Conservation (phyloP, 2,797 vertebrate species). For the Rhinatrema bivittatum region DNA sequence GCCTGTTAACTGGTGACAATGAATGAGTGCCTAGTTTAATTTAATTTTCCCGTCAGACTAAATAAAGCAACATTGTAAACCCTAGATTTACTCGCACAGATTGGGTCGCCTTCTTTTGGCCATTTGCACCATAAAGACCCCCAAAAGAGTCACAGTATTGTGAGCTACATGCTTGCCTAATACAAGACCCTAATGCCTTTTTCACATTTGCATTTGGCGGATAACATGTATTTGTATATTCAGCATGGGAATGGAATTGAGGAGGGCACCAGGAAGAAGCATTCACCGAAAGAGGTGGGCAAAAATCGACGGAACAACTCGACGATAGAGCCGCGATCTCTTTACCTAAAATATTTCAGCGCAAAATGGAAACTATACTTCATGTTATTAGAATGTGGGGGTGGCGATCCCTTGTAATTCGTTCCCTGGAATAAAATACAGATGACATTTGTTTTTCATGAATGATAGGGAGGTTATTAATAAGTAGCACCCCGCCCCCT, state of each 20-base stretch:
- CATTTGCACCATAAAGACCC: constrained; percentile 51
- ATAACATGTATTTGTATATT: constrained; percentile 13
- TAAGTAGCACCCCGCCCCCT: too few relatives aligned
- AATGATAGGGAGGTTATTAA: too few relatives aligned
- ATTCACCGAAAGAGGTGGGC: not conserved
- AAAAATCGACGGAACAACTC: not conserved
- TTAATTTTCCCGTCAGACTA: constrained; percentile 78
- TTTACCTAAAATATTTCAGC: too few relatives aligned
- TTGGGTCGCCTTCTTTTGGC: constrained; percentile 54
- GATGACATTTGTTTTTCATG: too few relatives aligned
- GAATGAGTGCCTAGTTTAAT: constrained; percentile 65
- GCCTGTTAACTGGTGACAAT: constrained; percentile 67
- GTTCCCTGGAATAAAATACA: too few relatives aligned
- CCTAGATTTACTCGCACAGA: constrained; percentile 59
- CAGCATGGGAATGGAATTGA: constrained; percentile 24
- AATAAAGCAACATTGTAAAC: constrained; percentile 57
- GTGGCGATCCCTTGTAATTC: too few relatives aligned
- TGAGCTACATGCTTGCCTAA: constrained; percentile 37
- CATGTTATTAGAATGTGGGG: too few relatives aligned
- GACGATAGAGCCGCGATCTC: too few relatives aligned
- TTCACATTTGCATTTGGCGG: constrained; percentile 31
- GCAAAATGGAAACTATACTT: too few relatives aligned
- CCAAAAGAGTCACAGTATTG: constrained; percentile 41
- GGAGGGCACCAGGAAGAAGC: not conserved
- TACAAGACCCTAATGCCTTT: constrained; percentile 44